These are phyloP conservation scores for Scytalopus superciliaris DNA, from an alignment of 2,113 vertebrate genomes.

Conservation along the genomic window DNA sequence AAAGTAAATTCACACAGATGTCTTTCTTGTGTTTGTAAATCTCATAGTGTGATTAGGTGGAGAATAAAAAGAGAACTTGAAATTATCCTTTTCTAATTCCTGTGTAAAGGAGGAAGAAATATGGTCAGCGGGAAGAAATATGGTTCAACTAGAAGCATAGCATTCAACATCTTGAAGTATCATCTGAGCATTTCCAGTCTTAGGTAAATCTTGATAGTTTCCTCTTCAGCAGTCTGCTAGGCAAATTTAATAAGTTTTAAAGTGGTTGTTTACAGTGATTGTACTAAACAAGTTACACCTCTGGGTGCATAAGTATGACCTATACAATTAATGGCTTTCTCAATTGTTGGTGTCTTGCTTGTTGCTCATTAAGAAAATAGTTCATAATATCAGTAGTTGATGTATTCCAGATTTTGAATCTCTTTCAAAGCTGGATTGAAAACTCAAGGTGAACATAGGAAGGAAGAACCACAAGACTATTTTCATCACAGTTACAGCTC, in stretches of 20 bases:
- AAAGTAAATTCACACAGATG: neutral
- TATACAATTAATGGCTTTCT: neutral
- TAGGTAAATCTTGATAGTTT: neutral
- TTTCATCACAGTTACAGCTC: neutral
- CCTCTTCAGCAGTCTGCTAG: neutral
- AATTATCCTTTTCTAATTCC: neutral
- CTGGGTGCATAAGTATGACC: neutral
- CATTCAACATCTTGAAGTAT: neutral
- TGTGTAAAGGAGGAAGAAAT: neutral
- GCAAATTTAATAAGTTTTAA: neutral
- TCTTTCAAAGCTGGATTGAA: neutral
- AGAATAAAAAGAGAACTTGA: neutral
- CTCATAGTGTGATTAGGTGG: neutral
- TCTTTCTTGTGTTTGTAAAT: neutral
- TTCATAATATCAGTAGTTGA: neutral
- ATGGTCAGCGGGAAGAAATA: neutral
- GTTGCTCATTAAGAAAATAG: neutral
- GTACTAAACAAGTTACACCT: neutral
- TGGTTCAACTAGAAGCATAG: neutral
- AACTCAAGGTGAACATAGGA: neutral
- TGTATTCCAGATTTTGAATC: neutral
- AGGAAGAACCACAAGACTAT: neutral
- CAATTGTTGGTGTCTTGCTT: neutral
- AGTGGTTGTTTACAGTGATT: neutral
- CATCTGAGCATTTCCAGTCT: neutral